Evolutionary conservation across 2,113 vertebrate species (phyloP).

Genomic region (Prolemur simus): DNA sequence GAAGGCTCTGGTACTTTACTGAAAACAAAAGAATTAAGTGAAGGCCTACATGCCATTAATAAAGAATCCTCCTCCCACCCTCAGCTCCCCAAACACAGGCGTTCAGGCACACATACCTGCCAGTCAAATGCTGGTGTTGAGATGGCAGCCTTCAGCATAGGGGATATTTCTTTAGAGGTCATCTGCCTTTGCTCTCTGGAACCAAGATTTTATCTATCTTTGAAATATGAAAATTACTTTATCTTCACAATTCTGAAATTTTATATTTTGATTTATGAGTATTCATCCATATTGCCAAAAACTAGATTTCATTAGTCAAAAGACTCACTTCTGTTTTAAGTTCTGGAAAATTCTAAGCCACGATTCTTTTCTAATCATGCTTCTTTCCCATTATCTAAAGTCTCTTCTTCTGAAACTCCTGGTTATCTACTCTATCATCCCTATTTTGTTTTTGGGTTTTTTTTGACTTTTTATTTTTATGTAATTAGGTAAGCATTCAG

Average conservation of each 20-base stretch:
- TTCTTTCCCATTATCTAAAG: neutral
- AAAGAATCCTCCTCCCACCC: neutral
- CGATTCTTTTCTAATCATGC: neutral
- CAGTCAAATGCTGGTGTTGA: neutral
- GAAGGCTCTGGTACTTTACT: neutral
- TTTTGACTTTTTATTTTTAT: neutral
- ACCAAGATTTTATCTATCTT: neutral
- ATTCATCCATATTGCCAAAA: neutral
- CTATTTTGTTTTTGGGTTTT: neutral
- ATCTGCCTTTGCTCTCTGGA: neutral
- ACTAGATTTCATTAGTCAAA: neutral
- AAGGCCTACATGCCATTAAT: neutral
- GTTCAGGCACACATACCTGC: neutral
- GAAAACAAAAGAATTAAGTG: neutral
- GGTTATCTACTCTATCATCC: neutral
- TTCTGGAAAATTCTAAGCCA: neutral
- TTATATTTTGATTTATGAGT: neutral
- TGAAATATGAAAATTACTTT: neutral
- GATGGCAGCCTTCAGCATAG: neutral
- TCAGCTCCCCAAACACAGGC: neutral
- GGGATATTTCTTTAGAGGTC: neutral
- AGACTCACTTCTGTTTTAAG: neutral
- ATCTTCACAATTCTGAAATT: neutral
- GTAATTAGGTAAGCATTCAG: neutral
- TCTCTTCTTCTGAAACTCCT: neutral